Conservation (phyloP, 2,888 invertebrate species). For the Zygaena filipendulae region DNA sequence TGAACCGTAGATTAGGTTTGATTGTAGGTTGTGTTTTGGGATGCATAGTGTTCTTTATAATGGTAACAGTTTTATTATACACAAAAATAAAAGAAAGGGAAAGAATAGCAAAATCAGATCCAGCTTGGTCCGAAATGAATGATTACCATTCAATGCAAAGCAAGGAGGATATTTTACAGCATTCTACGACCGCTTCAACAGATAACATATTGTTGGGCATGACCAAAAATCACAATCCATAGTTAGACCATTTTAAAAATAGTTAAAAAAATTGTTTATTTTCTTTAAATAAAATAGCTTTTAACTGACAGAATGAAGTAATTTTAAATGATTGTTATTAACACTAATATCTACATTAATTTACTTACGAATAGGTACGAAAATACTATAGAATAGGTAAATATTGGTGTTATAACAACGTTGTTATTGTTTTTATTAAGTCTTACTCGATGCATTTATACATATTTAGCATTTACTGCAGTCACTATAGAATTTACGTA, state of each 20-base stretch:
- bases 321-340: no score
- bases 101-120: conserved; percentile 56
- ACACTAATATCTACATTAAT: no score
- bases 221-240: conserved; percentile 44
- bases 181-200: conserved; percentile 54
- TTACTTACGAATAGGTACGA: no score
- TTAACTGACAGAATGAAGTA: no score
- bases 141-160: conserved; percentile 59
- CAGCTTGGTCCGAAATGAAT: conserved; percentile 58
- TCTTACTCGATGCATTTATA: no score
- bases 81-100: conserved; percentile 60
- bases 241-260: conserved; percentile 36
- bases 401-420: no score
- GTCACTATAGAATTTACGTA: no score
- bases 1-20: conserved; percentile 53
- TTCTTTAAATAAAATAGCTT: conserved; percentile 6
- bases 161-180: conserved; percentile 54
- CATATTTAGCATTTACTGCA: no score
- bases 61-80: conserved; percentile 53
- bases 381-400: no score
- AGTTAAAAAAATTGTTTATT: conserved; percentile 16
- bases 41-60: conserved; percentile 53
- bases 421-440: no score
- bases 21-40: conserved; percentile 59
- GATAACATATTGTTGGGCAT: conserved; percentile 62